A percentile compares a stretch with the other conserved stretches of the same genome.
Evolutionary conservation across 2,888 invertebrate genomes (phyloP).

Genomic region (Anodontia alba): DNA sequence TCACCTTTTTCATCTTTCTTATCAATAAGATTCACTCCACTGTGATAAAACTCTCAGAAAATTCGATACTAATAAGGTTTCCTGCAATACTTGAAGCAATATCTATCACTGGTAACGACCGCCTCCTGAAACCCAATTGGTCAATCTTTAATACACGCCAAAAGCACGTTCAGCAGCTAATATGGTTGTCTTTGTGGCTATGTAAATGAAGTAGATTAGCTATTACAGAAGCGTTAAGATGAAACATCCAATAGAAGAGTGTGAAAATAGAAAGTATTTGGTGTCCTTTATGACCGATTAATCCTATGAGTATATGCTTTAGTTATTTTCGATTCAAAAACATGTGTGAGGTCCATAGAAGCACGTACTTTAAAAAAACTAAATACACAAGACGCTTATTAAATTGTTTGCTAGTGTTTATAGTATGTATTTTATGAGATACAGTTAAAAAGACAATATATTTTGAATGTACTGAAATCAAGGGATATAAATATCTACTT

Average conservation of each 20-base stretch:
- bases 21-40: constrained; percentile 6
- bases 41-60: constrained; percentile 1
- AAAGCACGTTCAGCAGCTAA: constrained; percentile 13
- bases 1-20: not conserved
- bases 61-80: constrained; percentile 13
- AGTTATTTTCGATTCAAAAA: constrained; percentile 13
- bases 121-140: not conserved
- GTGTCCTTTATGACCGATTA: constrained; percentile 18
- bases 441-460: constrained; percentile 1
- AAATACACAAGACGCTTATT: not conserved
- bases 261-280: constrained; percentile 13
- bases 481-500: constrained; percentile 5
- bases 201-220: constrained; percentile 57
- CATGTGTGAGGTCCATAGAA: constrained; percentile 11
- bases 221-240: constrained; percentile 42
- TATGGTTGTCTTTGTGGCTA: constrained; percentile 39
- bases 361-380: not conserved
- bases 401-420: not conserved
- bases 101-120: not conserved
- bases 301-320: constrained; percentile 15
- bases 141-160: not conserved
- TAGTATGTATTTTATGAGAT: not conserved
- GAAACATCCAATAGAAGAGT: constrained; percentile 14
- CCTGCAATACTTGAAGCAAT: not conserved
- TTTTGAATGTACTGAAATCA: not conserved